These are phyloP conservation scores for Synanthedon formicaeformis DNA, from an alignment of 2,888 invertebrate species.

Conservation along the genomic window DNA sequence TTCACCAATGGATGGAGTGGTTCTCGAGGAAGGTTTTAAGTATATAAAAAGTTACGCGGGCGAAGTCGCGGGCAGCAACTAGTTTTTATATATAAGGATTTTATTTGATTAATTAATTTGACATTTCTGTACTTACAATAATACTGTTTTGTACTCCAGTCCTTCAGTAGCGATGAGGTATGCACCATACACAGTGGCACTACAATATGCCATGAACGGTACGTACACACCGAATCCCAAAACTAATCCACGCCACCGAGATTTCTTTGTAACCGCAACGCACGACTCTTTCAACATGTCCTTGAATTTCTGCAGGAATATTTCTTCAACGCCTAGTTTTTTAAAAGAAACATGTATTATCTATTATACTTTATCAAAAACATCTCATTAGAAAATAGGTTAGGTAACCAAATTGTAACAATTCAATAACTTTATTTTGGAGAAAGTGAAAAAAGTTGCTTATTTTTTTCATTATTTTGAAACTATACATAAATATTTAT, in stretches of 20 bases:
- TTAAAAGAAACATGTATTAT: background rate
- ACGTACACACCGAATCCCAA: constrained; percentile 77
- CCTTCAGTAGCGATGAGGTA: constrained; percentile 72
- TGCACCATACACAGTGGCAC: constrained; percentile 79
- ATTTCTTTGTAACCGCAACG: constrained; percentile 65
- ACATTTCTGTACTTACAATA: constrained; percentile 64
- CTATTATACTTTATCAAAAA: background rate
- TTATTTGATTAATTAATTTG: background rate
- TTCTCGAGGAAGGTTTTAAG: too few relatives aligned
- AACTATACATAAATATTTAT: too few relatives aligned
- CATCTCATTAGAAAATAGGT: too few relatives aligned
- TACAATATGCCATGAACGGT: constrained; percentile 77
- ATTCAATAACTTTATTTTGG: too few relatives aligned
- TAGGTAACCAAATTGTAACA: too few relatives aligned
- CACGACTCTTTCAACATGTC: constrained; percentile 60
- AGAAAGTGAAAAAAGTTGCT: too few relatives aligned
- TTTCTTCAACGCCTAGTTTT: constrained; percentile 58
- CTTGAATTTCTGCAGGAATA: constrained; percentile 69
- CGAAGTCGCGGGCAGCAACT: too few relatives aligned
- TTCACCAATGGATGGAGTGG: too few relatives aligned
- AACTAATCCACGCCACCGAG: constrained; percentile 76
- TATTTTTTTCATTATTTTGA: too few relatives aligned
- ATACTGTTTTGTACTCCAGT: constrained; percentile 73
- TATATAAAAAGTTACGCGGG: too few relatives aligned
- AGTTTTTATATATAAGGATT: too few relatives aligned